Evolutionary conservation across 2,888 invertebrate species (phyloP), one percentile per base, ranked within the genome.

Genomic region (Hypolimnas misippus): DNA sequence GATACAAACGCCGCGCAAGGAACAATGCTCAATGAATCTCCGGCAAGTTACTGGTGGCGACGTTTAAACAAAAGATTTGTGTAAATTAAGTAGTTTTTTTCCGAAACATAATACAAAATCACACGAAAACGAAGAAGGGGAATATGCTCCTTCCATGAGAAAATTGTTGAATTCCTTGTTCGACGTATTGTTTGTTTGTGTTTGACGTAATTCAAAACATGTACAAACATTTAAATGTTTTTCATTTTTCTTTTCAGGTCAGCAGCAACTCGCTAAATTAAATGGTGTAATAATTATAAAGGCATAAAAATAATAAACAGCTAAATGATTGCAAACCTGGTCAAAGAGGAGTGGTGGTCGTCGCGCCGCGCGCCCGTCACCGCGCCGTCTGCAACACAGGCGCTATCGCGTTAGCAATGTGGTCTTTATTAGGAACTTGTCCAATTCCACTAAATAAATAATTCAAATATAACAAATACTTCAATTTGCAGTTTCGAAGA

Each of bases 281-380:
- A n/a, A n/a, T n/a, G n/a, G n/a, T n/a, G n/a, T n/a, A n/a, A n/a
- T n/a, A n/a, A n/a, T n/a, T n/a, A n/a, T n/a, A n/a, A n/a, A n/a
- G n/a, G n/a, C n/a, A n/a, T n/a, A n/a, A n/a, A n/a, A n/a, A n/a
- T n/a, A n/a, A n/a, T n/a, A n/a, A 17, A 31, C 6, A n/a, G 17
- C n/a, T 14, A 55, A 33, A 25, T 25, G 25, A 25, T 25, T 3
- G 25, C 25, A 25, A 25, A 81, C 82, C 82, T 79, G 73, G 82
- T 76, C 57, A 76, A 73, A 42, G 80, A 71, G 68, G 82, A 80
- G 73, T 68, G 76, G 29, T 68, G 76, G 38, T 79, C 82, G 52
- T 76, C 82, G 40, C 70, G 75, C 14, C 71, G 68, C 57, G 70
- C 70, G 58, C 70, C 62, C 57, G 62, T 31, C 5, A 44, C 53